Conservation (phyloP, 2,797 vertebrate species). For the Macropus fuliginosus region DNA sequence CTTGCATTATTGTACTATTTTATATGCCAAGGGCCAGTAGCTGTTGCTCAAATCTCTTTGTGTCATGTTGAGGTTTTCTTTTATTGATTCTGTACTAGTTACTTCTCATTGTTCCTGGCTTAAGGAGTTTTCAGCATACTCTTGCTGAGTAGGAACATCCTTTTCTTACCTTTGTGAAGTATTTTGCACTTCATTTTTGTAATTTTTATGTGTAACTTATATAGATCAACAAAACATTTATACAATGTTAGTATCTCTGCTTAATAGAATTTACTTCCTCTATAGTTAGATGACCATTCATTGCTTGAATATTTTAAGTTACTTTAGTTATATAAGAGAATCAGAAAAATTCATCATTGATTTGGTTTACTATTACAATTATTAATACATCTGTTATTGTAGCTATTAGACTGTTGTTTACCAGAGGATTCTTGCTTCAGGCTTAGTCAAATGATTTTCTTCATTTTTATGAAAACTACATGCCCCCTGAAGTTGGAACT, state of each 20-base stretch:
- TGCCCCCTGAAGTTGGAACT: neutral
- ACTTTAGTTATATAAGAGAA: neutral
- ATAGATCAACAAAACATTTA: no score
- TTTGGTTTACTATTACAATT: neutral
- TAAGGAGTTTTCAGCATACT: neutral
- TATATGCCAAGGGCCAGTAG: neutral
- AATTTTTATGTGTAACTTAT: neutral
- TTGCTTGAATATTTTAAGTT: neutral
- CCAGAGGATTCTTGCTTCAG: neutral
- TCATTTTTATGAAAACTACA: slow-evolving; percentile 14
- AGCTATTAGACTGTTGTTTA: neutral
- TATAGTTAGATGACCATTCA: neutral
- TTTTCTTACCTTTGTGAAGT: neutral
- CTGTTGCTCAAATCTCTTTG: neutral
- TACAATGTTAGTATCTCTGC: no score
- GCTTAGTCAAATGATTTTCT: slow-evolving; percentile 19
- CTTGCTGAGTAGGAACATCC: neutral
- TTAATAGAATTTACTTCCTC: neutral
- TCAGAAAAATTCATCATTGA: neutral
- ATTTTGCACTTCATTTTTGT: neutral
- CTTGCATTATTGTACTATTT: neutral
- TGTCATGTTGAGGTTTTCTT: neutral
- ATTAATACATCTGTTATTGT: neutral
- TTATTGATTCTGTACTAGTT: neutral
- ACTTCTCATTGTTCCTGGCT: neutral